Percentiles rank a stretch among this genome's conserved stretches.
phyloP scores from a whole-genome alignment of 2,113 vertebrate genomes.

The Psittacula cyanocephala region DNA sequence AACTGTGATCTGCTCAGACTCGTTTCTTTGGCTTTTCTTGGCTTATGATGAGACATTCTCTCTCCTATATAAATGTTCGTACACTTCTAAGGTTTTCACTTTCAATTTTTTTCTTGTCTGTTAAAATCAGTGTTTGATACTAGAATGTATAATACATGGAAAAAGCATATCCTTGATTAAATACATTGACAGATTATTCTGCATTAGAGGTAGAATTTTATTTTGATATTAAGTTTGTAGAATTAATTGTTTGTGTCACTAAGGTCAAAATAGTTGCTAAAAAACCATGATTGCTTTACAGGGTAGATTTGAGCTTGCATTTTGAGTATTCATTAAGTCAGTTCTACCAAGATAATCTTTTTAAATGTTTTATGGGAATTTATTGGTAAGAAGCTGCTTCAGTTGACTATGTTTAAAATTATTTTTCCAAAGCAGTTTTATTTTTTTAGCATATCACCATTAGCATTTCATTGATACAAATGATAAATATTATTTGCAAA shows the following conservation, averaged over 20 bases:
- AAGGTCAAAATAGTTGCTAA: constrained; percentile 82
- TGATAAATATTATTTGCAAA: background rate
- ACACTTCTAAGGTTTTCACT: constrained; percentile 43
- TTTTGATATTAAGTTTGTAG: constrained; percentile 83
- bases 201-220: constrained; percentile 84
- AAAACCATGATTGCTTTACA: constrained; percentile 78
- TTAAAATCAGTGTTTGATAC: constrained; percentile 72
- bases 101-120: constrained; percentile 60
- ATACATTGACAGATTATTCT: constrained; percentile 76
- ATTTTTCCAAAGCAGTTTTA: constrained; percentile 45
- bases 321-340: constrained; percentile 88
- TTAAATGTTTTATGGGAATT: constrained; percentile 78
- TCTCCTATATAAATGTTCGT: background rate
- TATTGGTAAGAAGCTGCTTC: constrained; percentile 69
- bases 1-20: background rate
- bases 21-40: constrained; percentile 5
- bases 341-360: constrained; percentile 72
- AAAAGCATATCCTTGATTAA: constrained; percentile 75
- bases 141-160: constrained; percentile 72
- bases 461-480: background rate
- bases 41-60: background rate
- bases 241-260: constrained; percentile 82
- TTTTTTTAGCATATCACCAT: constrained; percentile 24
- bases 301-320: constrained; percentile 87
- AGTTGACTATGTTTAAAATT: constrained; percentile 61